Evolutionary conservation across 2,797 vertebrate species (phyloP).

Genomic region (Poeciliopsis gracilis): DNA sequence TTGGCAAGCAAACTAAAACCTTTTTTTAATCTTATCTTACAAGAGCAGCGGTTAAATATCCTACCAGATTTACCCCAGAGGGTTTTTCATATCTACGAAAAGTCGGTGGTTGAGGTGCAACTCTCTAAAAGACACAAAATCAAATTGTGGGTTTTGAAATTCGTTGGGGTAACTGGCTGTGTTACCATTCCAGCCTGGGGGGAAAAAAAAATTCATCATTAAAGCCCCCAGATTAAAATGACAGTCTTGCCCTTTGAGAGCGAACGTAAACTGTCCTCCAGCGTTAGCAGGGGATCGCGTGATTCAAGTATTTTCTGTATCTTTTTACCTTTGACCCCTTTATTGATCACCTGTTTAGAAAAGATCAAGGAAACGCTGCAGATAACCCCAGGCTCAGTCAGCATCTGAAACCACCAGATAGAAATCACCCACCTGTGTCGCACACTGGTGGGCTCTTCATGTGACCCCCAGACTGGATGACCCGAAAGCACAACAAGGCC

Average conservation of each 20-base stretch:
- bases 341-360: constrained; percentile 8
- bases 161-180: too few relatives aligned
- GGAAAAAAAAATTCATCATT: background rate
- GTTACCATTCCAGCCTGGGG: background rate
- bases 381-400: background rate
- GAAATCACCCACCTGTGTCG: constrained; percentile 11
- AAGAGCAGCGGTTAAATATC: background rate
- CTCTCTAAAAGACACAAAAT: background rate
- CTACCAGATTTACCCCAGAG: background rate
- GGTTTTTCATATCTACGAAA: background rate
- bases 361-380: constrained; percentile 1
- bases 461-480: constrained; percentile 29
- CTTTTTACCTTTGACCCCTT: background rate
- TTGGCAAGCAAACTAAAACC: background rate
- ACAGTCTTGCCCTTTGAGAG: background rate
- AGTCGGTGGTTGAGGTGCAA: background rate
- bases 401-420: constrained; percentile 17
- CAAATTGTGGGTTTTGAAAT: background rate
- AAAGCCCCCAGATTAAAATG: background rate
- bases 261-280: background rate
- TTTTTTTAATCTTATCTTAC: background rate
- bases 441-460: constrained; percentile 38
- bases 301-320: constrained; percentile 27
- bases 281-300: constrained; percentile 14
- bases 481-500: constrained; percentile 28